phyloP scores from a whole-genome alignment of 2,888 invertebrate genomes.

The Drosophila mimica region DNA sequence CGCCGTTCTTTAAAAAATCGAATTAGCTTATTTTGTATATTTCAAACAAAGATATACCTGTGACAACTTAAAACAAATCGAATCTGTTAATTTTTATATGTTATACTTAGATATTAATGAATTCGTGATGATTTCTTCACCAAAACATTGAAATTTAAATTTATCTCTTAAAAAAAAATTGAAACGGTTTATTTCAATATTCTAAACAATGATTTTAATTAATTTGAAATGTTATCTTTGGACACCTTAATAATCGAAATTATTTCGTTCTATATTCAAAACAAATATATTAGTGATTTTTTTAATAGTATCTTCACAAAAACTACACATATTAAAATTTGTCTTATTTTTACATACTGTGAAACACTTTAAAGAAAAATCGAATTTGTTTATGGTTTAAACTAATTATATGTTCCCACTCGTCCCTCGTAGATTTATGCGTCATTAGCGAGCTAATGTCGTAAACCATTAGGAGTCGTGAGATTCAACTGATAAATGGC shows the following conservation, averaged over 20 bases:
- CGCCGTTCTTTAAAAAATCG: background rate
- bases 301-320: background rate
- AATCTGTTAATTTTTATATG: too few species aligned
- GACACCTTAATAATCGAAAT: background rate
- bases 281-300: background rate
- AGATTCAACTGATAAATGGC: slow-evolving; percentile 2
- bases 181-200: background rate
- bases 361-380: background rate
- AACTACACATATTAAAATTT: background rate
- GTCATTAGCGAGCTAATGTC: slow-evolving; percentile 20
- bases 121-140: too few species aligned
- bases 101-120: too few species aligned
- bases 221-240: background rate
- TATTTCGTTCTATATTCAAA: background rate
- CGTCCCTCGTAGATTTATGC: background rate
- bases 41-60: too few species aligned
- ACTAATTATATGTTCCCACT: background rate
- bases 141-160: too few species aligned
- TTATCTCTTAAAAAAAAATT: background rate
- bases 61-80: too few species aligned
- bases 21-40: too few species aligned
- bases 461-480: slow-evolving; percentile 26
- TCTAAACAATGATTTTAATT: background rate
- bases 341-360: background rate
- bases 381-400: background rate